Evolutionary conservation across 2,888 invertebrate genomes (phyloP).

Genomic region (Psylliodes chrysocephalus): DNA sequence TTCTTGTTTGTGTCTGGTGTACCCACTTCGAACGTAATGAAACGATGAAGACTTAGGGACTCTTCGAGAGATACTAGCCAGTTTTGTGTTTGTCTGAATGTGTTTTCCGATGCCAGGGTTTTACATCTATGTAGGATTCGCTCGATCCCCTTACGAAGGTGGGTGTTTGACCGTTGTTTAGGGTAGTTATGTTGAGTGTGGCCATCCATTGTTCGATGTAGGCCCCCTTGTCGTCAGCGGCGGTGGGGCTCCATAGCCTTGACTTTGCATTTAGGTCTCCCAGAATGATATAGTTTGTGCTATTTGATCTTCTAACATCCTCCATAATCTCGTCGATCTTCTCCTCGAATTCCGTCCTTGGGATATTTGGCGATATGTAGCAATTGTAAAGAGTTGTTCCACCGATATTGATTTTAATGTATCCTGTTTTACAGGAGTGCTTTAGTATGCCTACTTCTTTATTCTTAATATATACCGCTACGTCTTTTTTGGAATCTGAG

Average conservation of each 20-base stretch:
- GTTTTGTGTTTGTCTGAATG: background rate
- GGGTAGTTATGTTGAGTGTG: background rate
- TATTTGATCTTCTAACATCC: background rate
- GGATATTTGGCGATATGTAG: background rate
- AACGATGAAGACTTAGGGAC: background rate
- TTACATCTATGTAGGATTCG: background rate
- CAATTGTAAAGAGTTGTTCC: background rate
- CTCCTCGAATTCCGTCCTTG: background rate
- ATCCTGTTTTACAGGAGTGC: background rate
- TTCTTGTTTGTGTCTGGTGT: background rate
- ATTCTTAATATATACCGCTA: background rate
- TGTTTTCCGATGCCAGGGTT: background rate
- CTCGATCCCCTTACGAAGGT: background rate
- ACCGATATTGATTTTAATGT: background rate
- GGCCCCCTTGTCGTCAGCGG: background rate
- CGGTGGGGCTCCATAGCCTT: background rate
- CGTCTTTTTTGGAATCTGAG: background rate
- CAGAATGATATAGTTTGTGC: background rate
- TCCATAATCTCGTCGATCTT: background rate
- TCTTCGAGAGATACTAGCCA: background rate
- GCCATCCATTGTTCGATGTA: background rate
- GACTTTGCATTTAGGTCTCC: conserved; percentile 15
- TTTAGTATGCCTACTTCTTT: background rate
- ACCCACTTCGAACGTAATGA: background rate
- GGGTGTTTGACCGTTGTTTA: background rate